Evolutionary conservation across 2,797 vertebrate genomes (phyloP).

Genomic region (Paramormyrops hopkinsi): DNA sequence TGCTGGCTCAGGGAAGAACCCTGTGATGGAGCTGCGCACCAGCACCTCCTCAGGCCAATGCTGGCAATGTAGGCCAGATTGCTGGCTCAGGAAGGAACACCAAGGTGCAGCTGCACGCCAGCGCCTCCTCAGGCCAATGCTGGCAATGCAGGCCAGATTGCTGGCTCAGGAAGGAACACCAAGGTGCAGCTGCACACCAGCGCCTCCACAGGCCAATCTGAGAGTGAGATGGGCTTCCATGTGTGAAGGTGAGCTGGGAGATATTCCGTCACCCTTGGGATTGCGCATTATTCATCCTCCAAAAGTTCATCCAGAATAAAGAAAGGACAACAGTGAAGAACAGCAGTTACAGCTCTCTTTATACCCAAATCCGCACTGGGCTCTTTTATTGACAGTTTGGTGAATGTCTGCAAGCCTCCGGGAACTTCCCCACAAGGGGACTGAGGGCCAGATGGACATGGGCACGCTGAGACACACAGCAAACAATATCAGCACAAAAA

Average conservation of each 20-base stretch:
- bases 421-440: neutral
- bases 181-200: neutral
- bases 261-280: too few species aligned
- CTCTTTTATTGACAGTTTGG: constrained; percentile 6
- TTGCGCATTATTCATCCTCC: neutral
- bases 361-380: neutral
- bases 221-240: neutral
- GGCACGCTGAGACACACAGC: neutral
- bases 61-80: neutral
- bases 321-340: neutral
- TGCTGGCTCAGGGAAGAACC: neutral
- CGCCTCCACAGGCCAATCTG: neutral
- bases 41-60: neutral
- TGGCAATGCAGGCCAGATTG: neutral
- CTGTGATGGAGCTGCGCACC: neutral
- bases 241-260: neutral
- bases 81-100: neutral
- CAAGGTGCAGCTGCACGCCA: neutral
- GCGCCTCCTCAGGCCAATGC: neutral
- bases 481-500: neutral
- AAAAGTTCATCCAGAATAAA: neutral
- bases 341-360: neutral
- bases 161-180: neutral
- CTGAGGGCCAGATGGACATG: neutral
- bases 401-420: neutral